A percentile compares a stretch with the other conserved stretches of the same genome.
Conservation (phyloP, 2,888 invertebrate genomes). For the Malachius bipustulatus region DNA sequence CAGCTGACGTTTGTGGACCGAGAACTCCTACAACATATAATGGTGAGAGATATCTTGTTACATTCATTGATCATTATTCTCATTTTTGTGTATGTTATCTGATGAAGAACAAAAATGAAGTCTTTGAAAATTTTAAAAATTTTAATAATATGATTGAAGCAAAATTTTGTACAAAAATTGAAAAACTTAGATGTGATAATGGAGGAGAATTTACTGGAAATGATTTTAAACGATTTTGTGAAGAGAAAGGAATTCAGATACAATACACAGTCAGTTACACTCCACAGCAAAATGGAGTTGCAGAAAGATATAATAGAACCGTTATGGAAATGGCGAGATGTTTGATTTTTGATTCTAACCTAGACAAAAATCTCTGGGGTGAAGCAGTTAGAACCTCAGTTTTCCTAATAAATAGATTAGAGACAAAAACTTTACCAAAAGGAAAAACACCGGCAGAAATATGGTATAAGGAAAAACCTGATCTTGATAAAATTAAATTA, state of each 20-base stretch:
- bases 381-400: conserved; percentile 10
- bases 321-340: conserved; percentile 8
- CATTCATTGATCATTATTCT: conserved; percentile 21
- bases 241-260: conserved; percentile 13
- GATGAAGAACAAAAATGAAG: conserved; percentile 20
- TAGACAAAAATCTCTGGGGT: conserved; percentile 8
- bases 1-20: conserved; percentile 22
- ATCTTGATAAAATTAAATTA: conserved; percentile 11
- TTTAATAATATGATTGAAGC: conserved; percentile 14
- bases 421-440: conserved; percentile 4
- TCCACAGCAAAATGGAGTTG: conserved; percentile 12
- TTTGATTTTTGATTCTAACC: conserved; percentile 5
- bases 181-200: conserved; percentile 20
- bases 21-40: conserved; percentile 15
- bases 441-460: conserved; percentile 11
- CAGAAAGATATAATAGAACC: conserved; percentile 14
- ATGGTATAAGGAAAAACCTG: conserved; percentile 9
- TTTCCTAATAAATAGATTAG: conserved; percentile 9
- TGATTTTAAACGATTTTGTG: conserved; percentile 14
- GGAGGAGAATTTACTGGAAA: conserved; percentile 21
- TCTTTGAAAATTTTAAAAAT: conserved; percentile 17
- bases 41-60: conserved; percentile 19
- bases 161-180: conserved; percentile 16
- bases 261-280: conserved; percentile 14
- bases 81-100: conserved; percentile 18